A percentile compares a stretch with the other conserved stretches of the same genome.
phyloP scores from a whole-genome alignment of 2,888 invertebrate genomes.

The Argyresthia goedartella region DNA sequence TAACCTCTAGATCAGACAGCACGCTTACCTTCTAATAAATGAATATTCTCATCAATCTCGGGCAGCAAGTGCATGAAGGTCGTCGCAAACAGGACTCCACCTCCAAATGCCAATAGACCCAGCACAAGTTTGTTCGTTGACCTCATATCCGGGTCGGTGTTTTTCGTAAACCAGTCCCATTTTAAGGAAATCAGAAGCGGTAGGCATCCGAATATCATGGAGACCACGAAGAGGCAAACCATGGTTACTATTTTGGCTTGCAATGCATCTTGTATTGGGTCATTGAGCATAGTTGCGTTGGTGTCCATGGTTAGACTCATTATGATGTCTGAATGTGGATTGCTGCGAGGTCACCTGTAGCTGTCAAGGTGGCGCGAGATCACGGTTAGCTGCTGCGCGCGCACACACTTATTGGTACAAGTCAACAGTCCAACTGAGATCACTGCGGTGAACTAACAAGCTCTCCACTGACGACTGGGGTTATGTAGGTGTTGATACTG shows the following conservation, averaged over 20 bases:
- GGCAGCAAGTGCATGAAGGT: constrained; percentile 87
- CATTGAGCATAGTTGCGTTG: constrained; percentile 10
- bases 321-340: constrained; percentile 4
- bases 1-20: background rate
- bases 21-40: constrained; percentile 65
- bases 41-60: constrained; percentile 80
- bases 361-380: background rate
- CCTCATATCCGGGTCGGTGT: constrained; percentile 47
- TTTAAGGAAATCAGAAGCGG: constrained; percentile 79
- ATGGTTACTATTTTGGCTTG: constrained; percentile 85
- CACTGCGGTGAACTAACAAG: constrained; percentile 30
- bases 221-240: constrained; percentile 80
- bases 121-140: constrained; percentile 67
- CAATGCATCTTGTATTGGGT: constrained; percentile 53
- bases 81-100: constrained; percentile 85
- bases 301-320: constrained; percentile 20
- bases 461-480: constrained; percentile 33
- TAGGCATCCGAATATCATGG: constrained; percentile 80
- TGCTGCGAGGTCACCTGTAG: constrained; percentile 10
- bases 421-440: background rate
- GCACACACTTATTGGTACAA: no score
- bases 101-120: constrained; percentile 82
- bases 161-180: constrained; percentile 72
- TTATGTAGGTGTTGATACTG: constrained; percentile 27
- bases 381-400: constrained; percentile 15